Evolutionary conservation across 37 sponge, comb jelly and placozoan genomes (phyloP).

Genomic region (Spongilla lacustris): DNA sequence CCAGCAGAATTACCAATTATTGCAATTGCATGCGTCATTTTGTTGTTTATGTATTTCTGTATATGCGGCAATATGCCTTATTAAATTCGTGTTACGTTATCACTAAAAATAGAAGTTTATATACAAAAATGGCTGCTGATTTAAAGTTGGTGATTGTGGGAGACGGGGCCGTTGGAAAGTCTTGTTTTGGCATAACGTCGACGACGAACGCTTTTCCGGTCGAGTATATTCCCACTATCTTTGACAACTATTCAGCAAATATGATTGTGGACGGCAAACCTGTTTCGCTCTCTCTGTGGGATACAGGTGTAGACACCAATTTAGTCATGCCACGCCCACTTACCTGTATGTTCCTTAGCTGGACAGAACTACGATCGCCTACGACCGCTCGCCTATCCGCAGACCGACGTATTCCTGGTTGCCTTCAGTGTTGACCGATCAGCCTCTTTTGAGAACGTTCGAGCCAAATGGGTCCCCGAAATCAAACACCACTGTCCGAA

Average conservation of each 20-base stretch:
- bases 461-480: constrained; percentile 60
- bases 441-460: constrained; percentile 53
- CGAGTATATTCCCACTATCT: constrained; percentile 71
- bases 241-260: constrained; percentile 56
- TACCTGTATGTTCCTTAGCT: constrained; percentile 20
- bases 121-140: too few relatives aligned
- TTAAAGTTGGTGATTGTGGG: constrained; percentile 62
- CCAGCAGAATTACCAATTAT: too few relatives aligned
- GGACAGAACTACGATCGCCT: constrained; percentile 79
- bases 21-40: too few relatives aligned
- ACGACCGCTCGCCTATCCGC: constrained; percentile 73
- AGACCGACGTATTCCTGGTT: constrained; percentile 73
- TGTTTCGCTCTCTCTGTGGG: constrained; percentile 38
- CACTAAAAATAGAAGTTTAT: too few relatives aligned
- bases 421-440: constrained; percentile 33
- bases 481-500: constrained; percentile 55
- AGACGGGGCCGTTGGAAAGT: constrained; percentile 75
- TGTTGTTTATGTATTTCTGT: too few relatives aligned
- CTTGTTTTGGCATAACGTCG: constrained; percentile 61
- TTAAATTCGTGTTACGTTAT: too few relatives aligned
- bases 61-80: too few relatives aligned
- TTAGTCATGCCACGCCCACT: neutral
- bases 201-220: constrained; percentile 65
- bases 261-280: constrained; percentile 69
- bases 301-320: constrained; percentile 46